Evolutionary conservation across 1,140 invertebrate species (phyloP).

Genomic region (Mercenaria mercenaria): DNA sequence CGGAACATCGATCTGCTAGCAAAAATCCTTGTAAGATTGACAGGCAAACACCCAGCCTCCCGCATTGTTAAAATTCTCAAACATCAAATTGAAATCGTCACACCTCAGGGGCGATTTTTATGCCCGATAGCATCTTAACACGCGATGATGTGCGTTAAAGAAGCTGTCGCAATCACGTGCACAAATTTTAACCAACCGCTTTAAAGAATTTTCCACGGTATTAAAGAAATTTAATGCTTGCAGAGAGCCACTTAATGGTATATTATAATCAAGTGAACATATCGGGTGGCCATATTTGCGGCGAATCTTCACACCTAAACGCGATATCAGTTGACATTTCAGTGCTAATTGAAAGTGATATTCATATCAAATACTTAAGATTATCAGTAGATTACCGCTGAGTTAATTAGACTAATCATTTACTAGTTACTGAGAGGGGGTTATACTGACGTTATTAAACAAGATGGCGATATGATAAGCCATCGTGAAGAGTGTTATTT

Average conservation of each 20-base stretch:
- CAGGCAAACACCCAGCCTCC: conserved; percentile 31
- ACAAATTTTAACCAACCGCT: conserved; percentile 45
- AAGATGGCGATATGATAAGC: conserved; percentile 3
- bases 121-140: conserved; percentile 3
- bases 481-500: neutral
- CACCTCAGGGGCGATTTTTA: conserved; percentile 28
- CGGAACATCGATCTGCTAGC: neutral
- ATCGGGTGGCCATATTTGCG: conserved; percentile 24
- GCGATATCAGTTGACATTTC: neutral
- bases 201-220: conserved; percentile 32
- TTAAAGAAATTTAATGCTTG: conserved; percentile 45
- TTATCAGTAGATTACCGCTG: neutral
- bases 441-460: neutral
- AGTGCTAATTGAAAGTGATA: conserved; percentile 17
- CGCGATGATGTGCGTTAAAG: conserved; percentile 6
- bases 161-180: conserved; percentile 45
- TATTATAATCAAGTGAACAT: neutral
- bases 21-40: conserved; percentile 30
- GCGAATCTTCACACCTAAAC: conserved; percentile 9
- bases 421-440: neutral
- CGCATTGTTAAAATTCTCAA: conserved; percentile 45
- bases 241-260: conserved; percentile 24
- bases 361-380: neutral
- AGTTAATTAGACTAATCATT: conserved; percentile 43
- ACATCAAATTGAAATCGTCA: conserved; percentile 50